Evolutionary conservation across 2,888 invertebrate genomes (phyloP).

Genomic region (Nasonia oneida): DNA sequence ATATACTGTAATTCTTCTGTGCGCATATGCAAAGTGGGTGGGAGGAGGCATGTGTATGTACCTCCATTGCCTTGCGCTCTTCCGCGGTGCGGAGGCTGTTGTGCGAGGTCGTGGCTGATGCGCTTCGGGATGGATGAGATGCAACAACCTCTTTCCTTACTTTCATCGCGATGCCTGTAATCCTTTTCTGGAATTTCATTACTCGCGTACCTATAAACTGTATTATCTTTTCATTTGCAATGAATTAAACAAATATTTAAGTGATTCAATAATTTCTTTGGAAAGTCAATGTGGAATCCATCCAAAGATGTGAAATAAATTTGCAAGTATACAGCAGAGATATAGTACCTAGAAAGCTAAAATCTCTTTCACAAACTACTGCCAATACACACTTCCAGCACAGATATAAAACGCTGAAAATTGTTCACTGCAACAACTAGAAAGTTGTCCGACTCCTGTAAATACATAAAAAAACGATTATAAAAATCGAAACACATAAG

Average conservation of each 20-base stretch:
- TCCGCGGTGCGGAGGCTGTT: not conserved
- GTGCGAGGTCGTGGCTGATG: not conserved
- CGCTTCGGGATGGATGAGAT: not conserved
- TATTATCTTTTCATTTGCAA: too few relatives aligned
- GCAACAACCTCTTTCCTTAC: not conserved
- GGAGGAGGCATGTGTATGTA: not conserved
- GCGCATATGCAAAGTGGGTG: not conserved
- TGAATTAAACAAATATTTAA: too few relatives aligned
- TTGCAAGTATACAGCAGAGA: not conserved
- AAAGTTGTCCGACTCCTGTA: too few relatives aligned
- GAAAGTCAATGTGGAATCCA: not conserved
- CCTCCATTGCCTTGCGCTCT: not conserved
- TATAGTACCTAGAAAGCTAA: not conserved
- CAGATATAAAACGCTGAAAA: not conserved
- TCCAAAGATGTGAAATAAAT: not conserved
- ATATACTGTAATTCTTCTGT: conserved; percentile 3
- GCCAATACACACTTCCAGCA: not conserved
- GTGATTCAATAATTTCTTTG: not conserved
- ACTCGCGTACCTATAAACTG: too few relatives aligned
- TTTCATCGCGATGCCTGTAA: not conserved
- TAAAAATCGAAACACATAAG: too few relatives aligned
- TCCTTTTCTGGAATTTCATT: not conserved
- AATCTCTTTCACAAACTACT: not conserved
- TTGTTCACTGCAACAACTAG: not conserved
- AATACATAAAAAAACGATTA: too few relatives aligned